phyloP scores from a whole-genome alignment of 2,113 vertebrate genomes.

The Morone saxatilis region DNA sequence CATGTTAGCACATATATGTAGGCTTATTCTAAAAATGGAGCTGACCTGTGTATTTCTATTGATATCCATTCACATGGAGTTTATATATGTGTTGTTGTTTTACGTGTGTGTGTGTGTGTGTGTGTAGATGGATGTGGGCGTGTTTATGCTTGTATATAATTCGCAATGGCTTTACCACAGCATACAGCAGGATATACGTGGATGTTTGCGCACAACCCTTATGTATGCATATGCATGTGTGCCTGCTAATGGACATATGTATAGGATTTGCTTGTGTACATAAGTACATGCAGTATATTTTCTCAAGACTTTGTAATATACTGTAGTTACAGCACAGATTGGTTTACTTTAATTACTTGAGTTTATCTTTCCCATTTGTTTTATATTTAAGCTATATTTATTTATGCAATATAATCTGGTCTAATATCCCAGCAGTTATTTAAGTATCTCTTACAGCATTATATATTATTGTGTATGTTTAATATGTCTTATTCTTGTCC shows the following conservation, averaged over 20 bases:
- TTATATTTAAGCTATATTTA: not conserved
- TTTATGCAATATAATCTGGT: not conserved
- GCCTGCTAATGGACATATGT: not conserved
- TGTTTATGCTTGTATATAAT: not conserved
- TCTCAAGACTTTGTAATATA: not conserved
- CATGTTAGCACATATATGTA: not conserved
- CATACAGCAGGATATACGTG: not conserved
- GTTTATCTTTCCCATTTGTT: not conserved
- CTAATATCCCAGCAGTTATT: no score
- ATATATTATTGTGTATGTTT: not conserved
- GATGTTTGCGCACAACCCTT: not conserved
- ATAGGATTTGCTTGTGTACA: not conserved
- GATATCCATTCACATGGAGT: constrained; percentile 1
- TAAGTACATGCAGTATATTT: not conserved
- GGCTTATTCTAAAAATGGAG: not conserved
- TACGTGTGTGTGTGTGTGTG: constrained; percentile 6
- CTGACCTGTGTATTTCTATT: not conserved
- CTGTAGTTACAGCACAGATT: not conserved
- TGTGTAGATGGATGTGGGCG: not conserved
- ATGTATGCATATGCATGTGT: not conserved
- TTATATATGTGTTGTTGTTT: constrained; percentile 7
- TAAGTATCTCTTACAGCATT: no score
- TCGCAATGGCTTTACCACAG: not conserved
- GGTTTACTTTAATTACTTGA: not conserved
- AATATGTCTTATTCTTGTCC: not conserved